These are phyloP conservation scores for Syngnathus rostellatus DNA, from an alignment of 2,797 vertebrate species.

Conservation along the genomic window DNA sequence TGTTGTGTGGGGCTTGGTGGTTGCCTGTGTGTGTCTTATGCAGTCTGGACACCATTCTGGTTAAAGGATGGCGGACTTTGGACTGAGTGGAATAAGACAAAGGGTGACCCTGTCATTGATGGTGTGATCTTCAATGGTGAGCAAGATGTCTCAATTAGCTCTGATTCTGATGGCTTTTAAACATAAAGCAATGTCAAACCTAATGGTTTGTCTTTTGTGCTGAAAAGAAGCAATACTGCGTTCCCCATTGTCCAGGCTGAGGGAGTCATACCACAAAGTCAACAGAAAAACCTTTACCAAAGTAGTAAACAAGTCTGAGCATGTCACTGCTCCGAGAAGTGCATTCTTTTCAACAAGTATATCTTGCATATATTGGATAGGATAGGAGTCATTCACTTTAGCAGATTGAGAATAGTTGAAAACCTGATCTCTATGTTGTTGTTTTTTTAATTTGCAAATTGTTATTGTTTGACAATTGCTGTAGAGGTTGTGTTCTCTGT, in stretches of 20 bases:
- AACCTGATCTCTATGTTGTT: not conserved
- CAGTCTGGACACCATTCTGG: slow-evolving; percentile 68
- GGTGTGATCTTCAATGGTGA: slow-evolving; percentile 51
- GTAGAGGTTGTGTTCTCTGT: not conserved
- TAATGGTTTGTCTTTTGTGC: not conserved
- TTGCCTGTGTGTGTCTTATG: slow-evolving; percentile 61
- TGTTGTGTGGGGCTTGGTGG: slow-evolving; percentile 63
- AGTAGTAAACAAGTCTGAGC: slow-evolving; percentile 34
- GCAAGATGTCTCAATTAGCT: slow-evolving; percentile 5
- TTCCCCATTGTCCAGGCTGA: not conserved
- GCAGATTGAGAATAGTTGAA: not conserved
- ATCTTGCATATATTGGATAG: not conserved
- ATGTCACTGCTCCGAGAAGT: slow-evolving; percentile 12
- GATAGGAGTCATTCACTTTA: not conserved
- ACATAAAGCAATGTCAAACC: not conserved
- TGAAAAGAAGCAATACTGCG: not conserved
- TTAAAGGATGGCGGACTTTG: slow-evolving; percentile 61
- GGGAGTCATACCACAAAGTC: not conserved
- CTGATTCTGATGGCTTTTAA: not conserved
- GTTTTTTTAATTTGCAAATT: not conserved
- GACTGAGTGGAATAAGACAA: slow-evolving; percentile 40
- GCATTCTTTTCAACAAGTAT: slow-evolving; percentile 21
- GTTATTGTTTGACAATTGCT: not conserved
- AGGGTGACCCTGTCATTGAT: slow-evolving; percentile 22
- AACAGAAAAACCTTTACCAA: slow-evolving; percentile 14